A percentile compares a stretch with the other conserved stretches of the same genome.
Evolutionary conservation across 2,888 invertebrate species (phyloP).

Genomic region (Harmothoe impar): DNA sequence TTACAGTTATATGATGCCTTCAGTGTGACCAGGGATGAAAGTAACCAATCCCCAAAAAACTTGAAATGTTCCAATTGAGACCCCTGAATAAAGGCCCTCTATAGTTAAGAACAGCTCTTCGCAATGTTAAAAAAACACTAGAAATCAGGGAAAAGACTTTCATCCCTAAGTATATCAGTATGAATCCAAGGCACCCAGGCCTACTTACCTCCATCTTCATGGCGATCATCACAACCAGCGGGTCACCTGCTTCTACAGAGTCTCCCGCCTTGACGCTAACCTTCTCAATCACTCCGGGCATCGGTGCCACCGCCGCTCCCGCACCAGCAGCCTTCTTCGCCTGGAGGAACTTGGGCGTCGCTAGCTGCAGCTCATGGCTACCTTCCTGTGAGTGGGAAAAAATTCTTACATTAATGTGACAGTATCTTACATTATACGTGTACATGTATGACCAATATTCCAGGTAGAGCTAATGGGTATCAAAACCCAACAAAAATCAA

Average conservation of each 20-base stretch:
- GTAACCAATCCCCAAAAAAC: too few species aligned
- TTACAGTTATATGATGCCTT: too few species aligned
- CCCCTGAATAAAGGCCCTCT: too few species aligned
- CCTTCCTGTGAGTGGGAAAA: constrained; percentile 75
- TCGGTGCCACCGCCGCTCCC: constrained; percentile 91
- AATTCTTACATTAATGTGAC: background rate
- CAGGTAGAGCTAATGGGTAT: too few species aligned
- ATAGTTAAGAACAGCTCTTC: too few species aligned
- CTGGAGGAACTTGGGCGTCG: constrained; percentile 83
- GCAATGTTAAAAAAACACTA: too few species aligned
- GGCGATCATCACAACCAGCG: constrained; percentile 96
- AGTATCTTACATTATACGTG: background rate
- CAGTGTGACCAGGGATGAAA: too few species aligned
- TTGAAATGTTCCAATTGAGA: too few species aligned
- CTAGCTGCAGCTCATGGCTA: constrained; percentile 79
- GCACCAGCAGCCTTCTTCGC: constrained; percentile 83
- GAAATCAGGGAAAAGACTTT: too few species aligned
- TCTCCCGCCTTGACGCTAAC: constrained; percentile 92
- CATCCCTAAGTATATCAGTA: too few species aligned
- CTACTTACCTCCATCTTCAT: constrained; percentile 98
- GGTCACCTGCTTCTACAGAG: constrained; percentile 92
- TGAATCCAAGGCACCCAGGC: too few species aligned
- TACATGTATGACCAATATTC: background rate
- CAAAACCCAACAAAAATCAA: too few species aligned
- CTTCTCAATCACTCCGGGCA: constrained; percentile 97